Base-by-base conservation (phyloP, 2,113 vertebrate species). In the Callorhinus ursinus region DNA sequence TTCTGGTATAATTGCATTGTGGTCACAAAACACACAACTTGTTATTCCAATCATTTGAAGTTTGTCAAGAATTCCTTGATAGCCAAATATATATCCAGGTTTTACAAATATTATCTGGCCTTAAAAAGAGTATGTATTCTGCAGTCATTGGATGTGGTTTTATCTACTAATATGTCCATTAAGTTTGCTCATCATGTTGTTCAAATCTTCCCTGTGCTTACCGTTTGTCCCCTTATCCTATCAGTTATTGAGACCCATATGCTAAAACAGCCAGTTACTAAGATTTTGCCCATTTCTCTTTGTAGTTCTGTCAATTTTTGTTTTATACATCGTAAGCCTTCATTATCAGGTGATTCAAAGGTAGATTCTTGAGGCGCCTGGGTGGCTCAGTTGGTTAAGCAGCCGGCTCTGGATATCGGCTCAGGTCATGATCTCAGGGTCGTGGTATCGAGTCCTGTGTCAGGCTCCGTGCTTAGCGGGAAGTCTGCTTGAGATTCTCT, bases 11-110 rank as follows among this genome's bases (percentile, higher is more conserved):
- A 94, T 39, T 82, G 7, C 46, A 57, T 9, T 36, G 42, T 72
- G 59, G 49, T 84, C 79, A 96, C 81, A 80, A 92, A 89, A 85
- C n/a, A 89, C 16, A 84, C 46, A 79, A 5, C 65, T 33, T 90
- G n/a, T 86, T 51, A 81, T 93, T 81, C 85, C 65, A 59, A 90
- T 51, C 63, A 81, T 42, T 86, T 74, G 57, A 93, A 93, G 84
- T 74, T 84, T 95, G 74, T 65, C 63, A 80, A 59, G 59, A 84
- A 90, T 16, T 82, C n/a, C 79, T 80, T 57, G 31, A 36, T 65
- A 91, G 33, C 36, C 53, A 39, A 36, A 3, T 63, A 49, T 49
- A 93, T 49, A 53, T 36, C 8, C 65, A 55, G 46, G 28, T 88
- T 82, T 96, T 80, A 39, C 82, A 82, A 88, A 82, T 55, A 88